Evolutionary conservation across 2,888 invertebrate species (phyloP).

Genomic region (Lissocephala sabroskyi): DNA sequence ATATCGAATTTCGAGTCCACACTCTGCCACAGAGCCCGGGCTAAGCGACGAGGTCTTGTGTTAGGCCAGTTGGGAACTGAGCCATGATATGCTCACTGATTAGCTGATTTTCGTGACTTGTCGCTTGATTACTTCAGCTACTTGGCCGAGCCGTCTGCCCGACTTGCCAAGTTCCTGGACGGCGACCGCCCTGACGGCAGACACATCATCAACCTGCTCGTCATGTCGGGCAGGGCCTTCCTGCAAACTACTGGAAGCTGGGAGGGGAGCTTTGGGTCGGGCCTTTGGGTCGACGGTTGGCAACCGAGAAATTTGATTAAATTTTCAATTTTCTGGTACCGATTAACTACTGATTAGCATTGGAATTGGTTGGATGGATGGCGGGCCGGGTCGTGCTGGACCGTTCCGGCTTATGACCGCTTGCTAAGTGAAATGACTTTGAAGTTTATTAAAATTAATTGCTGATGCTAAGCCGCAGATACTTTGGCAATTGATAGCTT

Average conservation of each 20-base stretch:
- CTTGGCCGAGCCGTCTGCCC: conserved; percentile 14
- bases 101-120: conserved; percentile 50
- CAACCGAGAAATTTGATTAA: conserved; percentile 44
- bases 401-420: not conserved
- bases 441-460: conserved; percentile 60
- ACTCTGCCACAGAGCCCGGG: not conserved
- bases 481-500: conserved; percentile 28
- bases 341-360: conserved; percentile 29
- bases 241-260: not conserved
- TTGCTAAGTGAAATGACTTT: conserved; percentile 35
- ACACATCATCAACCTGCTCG: not conserved
- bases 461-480: conserved; percentile 30
- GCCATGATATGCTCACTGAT: conserved; percentile 45
- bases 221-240: conserved; percentile 3
- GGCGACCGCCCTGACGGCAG: not conserved
- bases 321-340: conserved; percentile 43
- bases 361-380: conserved; percentile 36
- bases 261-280: not conserved
- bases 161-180: conserved; percentile 42
- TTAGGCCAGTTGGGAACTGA: not conserved
- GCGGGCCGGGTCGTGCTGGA: not conserved
- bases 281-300: not conserved
- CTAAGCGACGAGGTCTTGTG: not conserved
- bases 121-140: conserved; percentile 47
- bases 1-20: conserved; percentile 31